phyloP scores from a whole-genome alignment of 2,888 invertebrate genomes.

The Eristalinus sepulchralis region DNA sequence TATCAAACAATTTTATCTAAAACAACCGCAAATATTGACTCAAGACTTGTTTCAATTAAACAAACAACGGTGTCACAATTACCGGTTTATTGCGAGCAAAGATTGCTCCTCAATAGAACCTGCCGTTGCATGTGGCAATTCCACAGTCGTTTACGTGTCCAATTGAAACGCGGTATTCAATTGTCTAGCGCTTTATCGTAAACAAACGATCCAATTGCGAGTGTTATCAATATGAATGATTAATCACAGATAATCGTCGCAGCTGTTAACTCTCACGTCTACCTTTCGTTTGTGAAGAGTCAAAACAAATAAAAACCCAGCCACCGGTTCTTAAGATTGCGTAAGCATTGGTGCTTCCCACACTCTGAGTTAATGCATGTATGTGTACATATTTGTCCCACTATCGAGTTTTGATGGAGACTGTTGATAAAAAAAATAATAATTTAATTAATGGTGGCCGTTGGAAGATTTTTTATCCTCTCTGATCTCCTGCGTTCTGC shows the following conservation, averaged over 20 bases:
- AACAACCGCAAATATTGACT: neutral
- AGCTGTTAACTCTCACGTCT: slow-evolving; percentile 1
- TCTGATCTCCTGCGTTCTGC: neutral
- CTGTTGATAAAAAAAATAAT: neutral
- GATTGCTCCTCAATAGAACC: neutral
- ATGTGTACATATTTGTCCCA: too few relatives aligned
- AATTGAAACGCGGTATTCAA: neutral
- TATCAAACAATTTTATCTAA: neutral
- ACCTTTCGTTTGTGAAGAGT: neutral
- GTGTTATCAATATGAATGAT: neutral
- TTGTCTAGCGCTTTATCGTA: neutral
- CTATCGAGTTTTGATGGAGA: neutral
- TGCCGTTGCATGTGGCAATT: neutral
- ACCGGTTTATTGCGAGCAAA: neutral
- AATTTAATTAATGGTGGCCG: neutral
- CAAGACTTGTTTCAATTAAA: neutral
- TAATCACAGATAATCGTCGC: slow-evolving; percentile 12
- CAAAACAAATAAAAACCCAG: neutral
- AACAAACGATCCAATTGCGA: neutral
- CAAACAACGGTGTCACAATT: neutral
- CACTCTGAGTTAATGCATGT: neutral
- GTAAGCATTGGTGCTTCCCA: neutral
- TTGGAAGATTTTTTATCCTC: neutral
- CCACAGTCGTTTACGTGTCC: slow-evolving; percentile 12
- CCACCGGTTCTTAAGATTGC: neutral